Conservation (phyloP, 2,797 vertebrate species). For the Phataginus tetradactyla region DNA sequence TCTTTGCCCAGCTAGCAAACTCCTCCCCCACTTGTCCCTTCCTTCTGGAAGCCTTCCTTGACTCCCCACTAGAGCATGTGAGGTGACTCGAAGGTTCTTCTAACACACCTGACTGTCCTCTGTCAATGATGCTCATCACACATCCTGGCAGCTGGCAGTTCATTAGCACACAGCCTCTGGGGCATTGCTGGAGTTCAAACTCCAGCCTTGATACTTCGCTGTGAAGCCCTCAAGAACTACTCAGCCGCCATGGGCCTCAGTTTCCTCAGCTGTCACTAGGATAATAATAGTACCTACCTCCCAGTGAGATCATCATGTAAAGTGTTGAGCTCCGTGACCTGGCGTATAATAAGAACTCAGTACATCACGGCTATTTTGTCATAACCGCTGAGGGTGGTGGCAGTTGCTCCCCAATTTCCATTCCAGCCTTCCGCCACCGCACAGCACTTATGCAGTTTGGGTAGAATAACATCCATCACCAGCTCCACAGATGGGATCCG, state of each 20-base stretch:
- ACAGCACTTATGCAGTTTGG: not conserved
- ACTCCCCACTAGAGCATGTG: not conserved
- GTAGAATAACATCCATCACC: not conserved
- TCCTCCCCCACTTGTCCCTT: not conserved
- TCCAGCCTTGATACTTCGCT: not conserved
- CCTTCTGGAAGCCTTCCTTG: not conserved
- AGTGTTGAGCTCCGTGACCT: not conserved
- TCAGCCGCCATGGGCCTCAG: not conserved
- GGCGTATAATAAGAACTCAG: not conserved
- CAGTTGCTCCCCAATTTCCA: not conserved
- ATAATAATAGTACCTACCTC: not conserved
- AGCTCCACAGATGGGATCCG: not conserved
- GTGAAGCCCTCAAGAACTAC: not conserved
- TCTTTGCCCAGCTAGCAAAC: not conserved
- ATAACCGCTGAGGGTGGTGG: not conserved
- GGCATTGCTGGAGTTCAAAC: not conserved
- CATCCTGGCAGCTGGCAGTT: not conserved
- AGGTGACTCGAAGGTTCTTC: not conserved
- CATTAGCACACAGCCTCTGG: not conserved
- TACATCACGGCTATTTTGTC: not conserved
- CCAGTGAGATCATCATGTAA: not conserved
- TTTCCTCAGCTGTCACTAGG: not conserved
- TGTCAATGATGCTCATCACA: no score
- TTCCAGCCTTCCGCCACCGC: not conserved
- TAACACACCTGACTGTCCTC: not conserved